phyloP scores from a whole-genome alignment of 2,888 invertebrate genomes.

The Morinoia aosen region DNA sequence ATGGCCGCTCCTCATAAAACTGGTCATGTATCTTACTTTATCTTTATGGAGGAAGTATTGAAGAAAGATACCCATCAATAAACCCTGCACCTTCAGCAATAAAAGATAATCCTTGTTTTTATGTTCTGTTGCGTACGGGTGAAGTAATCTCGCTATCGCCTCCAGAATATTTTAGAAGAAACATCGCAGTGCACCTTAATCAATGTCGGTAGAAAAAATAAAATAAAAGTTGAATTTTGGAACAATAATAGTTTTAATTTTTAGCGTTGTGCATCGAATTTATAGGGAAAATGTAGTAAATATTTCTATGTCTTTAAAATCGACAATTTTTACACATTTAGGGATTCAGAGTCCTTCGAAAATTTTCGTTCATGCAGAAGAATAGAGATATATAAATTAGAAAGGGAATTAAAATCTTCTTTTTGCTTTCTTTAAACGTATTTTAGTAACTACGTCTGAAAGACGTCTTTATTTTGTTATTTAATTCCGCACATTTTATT shows the following conservation, averaged over 20 bases:
- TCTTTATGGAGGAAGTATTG: conserved; percentile 6
- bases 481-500: too few species aligned
- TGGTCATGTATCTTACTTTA: conserved; percentile 20
- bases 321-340: too few species aligned
- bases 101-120: conserved; percentile 18
- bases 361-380: too few species aligned
- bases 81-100: neutral
- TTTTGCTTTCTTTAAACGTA: too few species aligned
- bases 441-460: too few species aligned
- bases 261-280: neutral
- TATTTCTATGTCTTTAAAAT: too few species aligned
- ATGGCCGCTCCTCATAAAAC: conserved; percentile 36
- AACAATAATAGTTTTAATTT: neutral
- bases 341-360: too few species aligned
- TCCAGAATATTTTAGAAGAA: neutral
- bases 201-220: neutral
- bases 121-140: neutral
- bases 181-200: neutral
- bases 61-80: conserved; percentile 15
- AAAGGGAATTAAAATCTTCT: too few species aligned
- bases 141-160: neutral
- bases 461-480: too few species aligned
- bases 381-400: too few species aligned
- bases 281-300: neutral
- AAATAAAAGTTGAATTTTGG: neutral